These are phyloP conservation scores for Oppia nitens DNA, from an alignment of 1,140 invertebrate species.

Conservation along the genomic window DNA sequence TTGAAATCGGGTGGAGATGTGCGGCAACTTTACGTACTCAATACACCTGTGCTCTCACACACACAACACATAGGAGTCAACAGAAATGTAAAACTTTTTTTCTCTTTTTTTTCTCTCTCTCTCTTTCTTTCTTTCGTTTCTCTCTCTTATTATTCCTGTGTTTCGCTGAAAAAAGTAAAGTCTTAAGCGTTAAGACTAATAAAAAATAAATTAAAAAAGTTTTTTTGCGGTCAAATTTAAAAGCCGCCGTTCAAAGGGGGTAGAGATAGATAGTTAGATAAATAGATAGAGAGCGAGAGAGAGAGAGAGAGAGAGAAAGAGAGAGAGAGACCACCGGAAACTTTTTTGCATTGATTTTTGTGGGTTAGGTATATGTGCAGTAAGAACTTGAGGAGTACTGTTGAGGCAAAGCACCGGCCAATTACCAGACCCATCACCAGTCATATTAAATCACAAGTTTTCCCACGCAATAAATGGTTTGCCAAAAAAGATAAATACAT, in stretches of 20 bases:
- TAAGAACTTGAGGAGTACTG: neutral
- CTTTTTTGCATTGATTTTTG: no score
- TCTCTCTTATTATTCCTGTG: no score
- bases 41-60: no score
- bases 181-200: no score
- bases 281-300: neutral
- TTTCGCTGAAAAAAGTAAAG: no score
- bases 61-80: no score
- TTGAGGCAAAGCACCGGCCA: neutral
- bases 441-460: neutral
- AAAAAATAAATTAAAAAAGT: no score
- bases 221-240: neutral
- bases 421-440: neutral
- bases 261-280: no score
- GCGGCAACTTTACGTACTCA: neutral
- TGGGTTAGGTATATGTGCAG: neutral
- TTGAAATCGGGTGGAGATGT: neutral
- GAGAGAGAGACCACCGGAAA: neutral
- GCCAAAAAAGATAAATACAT: neutral
- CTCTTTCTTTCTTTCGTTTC: no score
- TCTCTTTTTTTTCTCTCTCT: no score
- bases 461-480: neutral
- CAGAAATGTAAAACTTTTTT: no score
- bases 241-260: no score
- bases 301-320: neutral